phyloP scores from a whole-genome alignment of 92 coral and sea anemone species.

The Actinostola sp. region DNA sequence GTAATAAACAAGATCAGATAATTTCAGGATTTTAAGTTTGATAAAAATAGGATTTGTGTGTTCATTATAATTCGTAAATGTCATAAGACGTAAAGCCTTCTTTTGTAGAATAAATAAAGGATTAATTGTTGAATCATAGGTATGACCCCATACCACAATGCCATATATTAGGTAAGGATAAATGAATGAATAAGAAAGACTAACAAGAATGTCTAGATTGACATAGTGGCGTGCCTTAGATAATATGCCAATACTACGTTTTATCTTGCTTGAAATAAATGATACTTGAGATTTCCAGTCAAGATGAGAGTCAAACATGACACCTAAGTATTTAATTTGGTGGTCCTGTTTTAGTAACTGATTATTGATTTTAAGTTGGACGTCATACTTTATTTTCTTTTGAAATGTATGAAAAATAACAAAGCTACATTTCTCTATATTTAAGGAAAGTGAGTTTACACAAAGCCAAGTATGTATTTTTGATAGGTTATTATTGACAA shows the following conservation, averaged over 20 bases:
- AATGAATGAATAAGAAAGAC: slow-evolving; percentile 24
- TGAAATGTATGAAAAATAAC: slow-evolving; percentile 27
- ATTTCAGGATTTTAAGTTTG: slow-evolving; percentile 4
- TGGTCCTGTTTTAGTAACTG: slow-evolving; percentile 24
- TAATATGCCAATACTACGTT: slow-evolving; percentile 23
- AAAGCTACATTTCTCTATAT: slow-evolving; percentile 40
- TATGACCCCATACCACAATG: slow-evolving; percentile 55
- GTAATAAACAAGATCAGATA: slow-evolving; percentile 14
- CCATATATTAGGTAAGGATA: slow-evolving; percentile 44
- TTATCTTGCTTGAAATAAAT: background rate
- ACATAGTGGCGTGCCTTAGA: slow-evolving; percentile 19
- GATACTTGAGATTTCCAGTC: slow-evolving; percentile 16
- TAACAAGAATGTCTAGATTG: slow-evolving; percentile 2
- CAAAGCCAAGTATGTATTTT: slow-evolving; percentile 17
- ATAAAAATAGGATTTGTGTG: slow-evolving; percentile 52
- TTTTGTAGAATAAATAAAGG: slow-evolving; percentile 50
- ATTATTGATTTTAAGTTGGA: slow-evolving; percentile 20
- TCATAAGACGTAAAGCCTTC: slow-evolving; percentile 35
- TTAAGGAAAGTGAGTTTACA: slow-evolving; percentile 23
- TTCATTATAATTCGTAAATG: slow-evolving; percentile 23
- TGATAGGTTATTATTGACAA: background rate
- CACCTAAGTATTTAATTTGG: slow-evolving; percentile 26
- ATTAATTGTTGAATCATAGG: slow-evolving; percentile 36
- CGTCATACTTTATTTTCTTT: slow-evolving; percentile 14
- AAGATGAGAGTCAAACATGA: slow-evolving; percentile 26